Evolutionary conservation across 1,140 invertebrate species (phyloP), one percentile per base, ranked within the genome.

Genomic region (Bradysia coprophila): DNA sequence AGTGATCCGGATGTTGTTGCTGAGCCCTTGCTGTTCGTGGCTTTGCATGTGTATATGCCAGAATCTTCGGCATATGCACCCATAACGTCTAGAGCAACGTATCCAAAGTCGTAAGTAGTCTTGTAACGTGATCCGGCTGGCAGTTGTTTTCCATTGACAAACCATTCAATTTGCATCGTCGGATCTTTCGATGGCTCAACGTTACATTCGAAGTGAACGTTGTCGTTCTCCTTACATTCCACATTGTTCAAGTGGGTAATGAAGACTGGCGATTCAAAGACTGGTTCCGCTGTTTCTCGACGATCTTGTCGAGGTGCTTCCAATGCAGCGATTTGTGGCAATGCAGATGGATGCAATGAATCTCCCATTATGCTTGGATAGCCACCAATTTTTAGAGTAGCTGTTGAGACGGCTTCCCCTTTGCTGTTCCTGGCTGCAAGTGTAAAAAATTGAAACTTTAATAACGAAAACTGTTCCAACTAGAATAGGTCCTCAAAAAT

Each of bases 151-250:
- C 80, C 82, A 54, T 91, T 91, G 40, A 84, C 70, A 64, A 83
- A 88, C 85, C 87, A 91, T 63, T 90, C 86, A 50, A 93, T 84
- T 52, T 81, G 82, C 68, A 96, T 78, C 10, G 86, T 93, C 2
- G 91, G 90, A 65, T 97, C 92, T 58, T 88, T 85, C 10, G 87
- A 81, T 28, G 92, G 92, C 58, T 94, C 83, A 4, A 97, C 86
- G 48, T 82, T 81, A 57, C 89, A 94, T 62, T 95, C 89, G 55
- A 98, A 98, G 61, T 90, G 88, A 47, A 81, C 85, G 45, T 81
- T 83, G 44, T 93, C 87, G 39, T 81, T 81, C 68, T 97, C 92
- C 43, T 77, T 78, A 51, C 83, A 84, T 52, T 87, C 76, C 10
- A 92, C 78, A 53, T 93, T 88, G 57, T 92, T 92, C 38, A 94